phyloP scores from a whole-genome alignment of 1,140 invertebrate genomes.

The Drosophila insularis region DNA sequence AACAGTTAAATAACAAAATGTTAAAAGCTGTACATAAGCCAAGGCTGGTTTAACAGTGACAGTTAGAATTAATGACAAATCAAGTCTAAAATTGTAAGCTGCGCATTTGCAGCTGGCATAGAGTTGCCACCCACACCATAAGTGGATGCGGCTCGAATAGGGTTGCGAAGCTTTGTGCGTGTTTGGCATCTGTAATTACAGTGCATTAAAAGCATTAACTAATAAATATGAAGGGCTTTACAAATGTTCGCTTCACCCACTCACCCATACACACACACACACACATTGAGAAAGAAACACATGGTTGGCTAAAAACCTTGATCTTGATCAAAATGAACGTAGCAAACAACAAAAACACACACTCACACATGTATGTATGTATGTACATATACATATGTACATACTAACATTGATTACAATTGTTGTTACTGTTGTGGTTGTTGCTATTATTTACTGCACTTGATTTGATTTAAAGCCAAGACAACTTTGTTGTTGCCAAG shows the following conservation, averaged over 20 bases:
- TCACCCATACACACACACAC: conserved; percentile 14
- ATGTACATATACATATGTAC: no score
- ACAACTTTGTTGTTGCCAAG: conserved; percentile 42
- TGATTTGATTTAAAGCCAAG: conserved; percentile 75
- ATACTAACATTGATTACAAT: conserved; percentile 44
- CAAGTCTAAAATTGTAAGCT: background rate
- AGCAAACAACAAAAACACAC: conserved; percentile 25
- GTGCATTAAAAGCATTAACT: conserved; percentile 23
- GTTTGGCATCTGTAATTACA: conserved; percentile 48
- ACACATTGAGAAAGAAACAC: conserved; percentile 1
- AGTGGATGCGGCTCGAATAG: conserved; percentile 15
- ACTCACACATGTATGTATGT: no score
- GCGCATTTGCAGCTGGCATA: conserved; percentile 31
- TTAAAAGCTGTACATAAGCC: background rate
- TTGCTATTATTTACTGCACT: conserved; percentile 69
- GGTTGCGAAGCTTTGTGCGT: conserved; percentile 37
- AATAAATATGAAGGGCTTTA: conserved; percentile 54
- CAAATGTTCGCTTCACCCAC: conserved; percentile 40
- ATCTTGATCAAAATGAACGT: conserved; percentile 74
- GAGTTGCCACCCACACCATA: conserved; percentile 24
- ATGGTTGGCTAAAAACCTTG: conserved; percentile 64
- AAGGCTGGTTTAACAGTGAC: conserved; percentile 36
- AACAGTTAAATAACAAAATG: conserved; percentile 9
- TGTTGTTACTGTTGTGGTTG: conserved; percentile 33
- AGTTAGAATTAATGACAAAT: conserved; percentile 47